Evolutionary conservation across 2,113 vertebrate genomes (phyloP).

Genomic region (Cichladusa arquata): DNA sequence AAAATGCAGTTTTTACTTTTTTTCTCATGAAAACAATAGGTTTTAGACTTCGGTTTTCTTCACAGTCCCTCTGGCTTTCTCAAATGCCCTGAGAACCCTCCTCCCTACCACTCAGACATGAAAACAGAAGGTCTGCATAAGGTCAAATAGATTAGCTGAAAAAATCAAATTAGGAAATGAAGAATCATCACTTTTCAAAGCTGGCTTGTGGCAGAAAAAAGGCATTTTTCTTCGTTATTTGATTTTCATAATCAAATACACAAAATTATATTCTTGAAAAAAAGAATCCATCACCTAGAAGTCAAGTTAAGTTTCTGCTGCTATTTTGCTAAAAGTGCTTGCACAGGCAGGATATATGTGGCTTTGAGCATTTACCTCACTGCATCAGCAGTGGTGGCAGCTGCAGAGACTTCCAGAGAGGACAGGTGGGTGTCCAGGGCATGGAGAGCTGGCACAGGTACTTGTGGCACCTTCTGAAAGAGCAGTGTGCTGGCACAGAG

Average conservation of each 20-base stretch:
- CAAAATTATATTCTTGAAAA: background rate
- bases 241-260: slow-evolving; percentile 51
- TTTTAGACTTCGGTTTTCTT: background rate
- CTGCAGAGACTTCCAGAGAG: background rate
- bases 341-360: background rate
- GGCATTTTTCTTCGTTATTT: slow-evolving; percentile 27
- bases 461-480: background rate
- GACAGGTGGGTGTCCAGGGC: background rate
- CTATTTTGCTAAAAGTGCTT: background rate
- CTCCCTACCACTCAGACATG: background rate
- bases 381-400: fast-evolving
- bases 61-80: background rate
- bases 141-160: slow-evolving; percentile 43
- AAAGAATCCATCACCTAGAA: background rate
- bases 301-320: background rate
- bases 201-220: background rate
- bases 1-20: background rate
- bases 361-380: background rate
- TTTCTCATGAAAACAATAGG: background rate
- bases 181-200: slow-evolving; percentile 38
- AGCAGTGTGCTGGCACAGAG: fast-evolving
- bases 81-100: fast-evolving
- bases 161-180: slow-evolving; percentile 46
- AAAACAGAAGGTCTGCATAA: slow-evolving; percentile 12
- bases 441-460: background rate